A percentile compares a stretch with the other conserved stretches of the same genome.
phyloP scores from a whole-genome alignment of 2,113 vertebrate genomes.

The Regulus satrapa region DNA sequence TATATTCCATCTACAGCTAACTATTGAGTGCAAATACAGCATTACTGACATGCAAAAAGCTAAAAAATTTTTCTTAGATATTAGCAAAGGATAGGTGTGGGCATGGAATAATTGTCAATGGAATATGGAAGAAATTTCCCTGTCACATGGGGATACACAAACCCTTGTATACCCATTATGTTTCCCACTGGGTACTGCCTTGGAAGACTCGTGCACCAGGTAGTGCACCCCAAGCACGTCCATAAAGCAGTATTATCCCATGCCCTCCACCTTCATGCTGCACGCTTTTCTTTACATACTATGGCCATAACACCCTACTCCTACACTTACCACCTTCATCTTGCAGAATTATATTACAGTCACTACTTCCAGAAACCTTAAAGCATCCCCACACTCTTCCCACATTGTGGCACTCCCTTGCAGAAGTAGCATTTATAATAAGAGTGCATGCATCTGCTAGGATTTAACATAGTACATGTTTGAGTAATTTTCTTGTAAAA shows the following conservation, averaged over 20 bases:
- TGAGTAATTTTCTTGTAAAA: not conserved
- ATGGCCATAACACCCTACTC: not conserved
- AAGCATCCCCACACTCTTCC: not conserved
- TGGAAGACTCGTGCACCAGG: not conserved
- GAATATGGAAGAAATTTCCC: not conserved
- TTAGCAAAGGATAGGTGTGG: not conserved
- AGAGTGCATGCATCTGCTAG: not conserved
- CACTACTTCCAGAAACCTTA: not conserved
- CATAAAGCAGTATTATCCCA: too few relatives aligned
- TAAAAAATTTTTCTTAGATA: not conserved
- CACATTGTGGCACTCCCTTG: not conserved
- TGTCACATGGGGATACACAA: accelerated
- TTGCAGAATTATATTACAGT: not conserved
- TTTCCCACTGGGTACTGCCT: not conserved
- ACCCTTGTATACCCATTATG: not conserved
- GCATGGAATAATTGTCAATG: accelerated
- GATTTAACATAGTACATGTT: not conserved
- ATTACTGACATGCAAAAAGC: not conserved
- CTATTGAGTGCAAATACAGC: not conserved
- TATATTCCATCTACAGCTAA: not conserved
- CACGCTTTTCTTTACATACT: not conserved
- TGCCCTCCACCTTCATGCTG: not conserved
- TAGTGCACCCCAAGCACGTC: accelerated
- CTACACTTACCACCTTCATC: too few relatives aligned
- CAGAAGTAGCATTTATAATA: not conserved